Percentiles rank a stretch among this genome's conserved stretches.
Evolutionary conservation across 2,113 vertebrate genomes (phyloP).

Genomic region (Chionodraco myersi): DNA sequence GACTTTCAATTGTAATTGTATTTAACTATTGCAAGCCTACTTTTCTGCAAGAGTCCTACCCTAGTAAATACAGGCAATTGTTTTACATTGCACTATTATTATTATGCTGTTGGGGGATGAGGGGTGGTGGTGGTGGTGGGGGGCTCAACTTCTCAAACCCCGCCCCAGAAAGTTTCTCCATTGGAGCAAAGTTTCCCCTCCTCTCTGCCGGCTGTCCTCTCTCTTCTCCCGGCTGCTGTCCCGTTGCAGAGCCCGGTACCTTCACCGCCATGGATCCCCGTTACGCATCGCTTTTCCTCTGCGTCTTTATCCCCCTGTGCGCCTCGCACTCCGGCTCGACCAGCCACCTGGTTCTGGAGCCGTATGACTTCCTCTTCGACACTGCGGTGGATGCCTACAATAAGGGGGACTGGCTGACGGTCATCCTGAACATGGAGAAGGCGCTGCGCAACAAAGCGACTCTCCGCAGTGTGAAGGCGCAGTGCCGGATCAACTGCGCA

Average conservation of each 20-base stretch:
- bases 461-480: conserved; percentile 83
- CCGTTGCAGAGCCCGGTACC: not conserved
- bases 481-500: conserved; percentile 88
- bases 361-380: conserved; percentile 90
- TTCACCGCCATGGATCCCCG: conserved; percentile 63
- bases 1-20: too few relatives aligned
- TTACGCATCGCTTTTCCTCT: not conserved
- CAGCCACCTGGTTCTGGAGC: conserved; percentile 68
- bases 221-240: not conserved
- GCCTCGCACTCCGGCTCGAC: conserved; percentile 6
- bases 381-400: conserved; percentile 91
- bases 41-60: too few relatives aligned
- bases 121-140: not conserved
- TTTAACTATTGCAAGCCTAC: too few relatives aligned
- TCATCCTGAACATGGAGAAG: conserved; percentile 94
- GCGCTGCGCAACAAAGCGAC: conserved; percentile 88
- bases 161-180: conserved; percentile 54
- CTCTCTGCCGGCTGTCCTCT: not conserved
- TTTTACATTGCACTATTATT: not conserved
- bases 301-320: conserved; percentile 8
- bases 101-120: not conserved
- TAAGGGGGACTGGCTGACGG: conserved; percentile 90
- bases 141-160: conserved; percentile 22
- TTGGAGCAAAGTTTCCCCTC: not conserved
- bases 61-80: too few relatives aligned